Evolutionary conservation across 2,888 invertebrate genomes (phyloP), one percentile per base, ranked within the genome.

Genomic region (Sinotaia quadrata): DNA sequence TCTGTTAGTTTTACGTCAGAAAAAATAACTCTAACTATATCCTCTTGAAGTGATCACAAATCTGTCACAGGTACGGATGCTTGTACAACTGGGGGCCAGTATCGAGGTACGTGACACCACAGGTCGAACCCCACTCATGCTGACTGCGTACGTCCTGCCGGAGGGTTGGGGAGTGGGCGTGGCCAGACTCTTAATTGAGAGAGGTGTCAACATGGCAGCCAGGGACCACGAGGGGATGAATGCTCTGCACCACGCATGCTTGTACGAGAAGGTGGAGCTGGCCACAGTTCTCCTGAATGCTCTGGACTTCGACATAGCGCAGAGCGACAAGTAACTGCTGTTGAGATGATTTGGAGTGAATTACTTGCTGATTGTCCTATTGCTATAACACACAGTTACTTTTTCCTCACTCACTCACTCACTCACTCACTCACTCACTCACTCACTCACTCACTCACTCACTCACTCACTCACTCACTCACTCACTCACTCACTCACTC

Each of bases 241-340:
- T 58, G 85, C 84, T 12, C 75, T 87, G 59, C 87, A 87, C 75
- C 81, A 86, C 70, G 85, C 87, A 4, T 84, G 84, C 68, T 80
- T 87, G 7, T 84, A 84, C 61, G 80, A 81, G 36, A 73, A 85
- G 7, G 47, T 75, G 18, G 75, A 78, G 24, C 73, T 87, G 59
- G 78, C 81, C 0, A 74, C 71, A 29, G 79, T 85, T 27, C 76
- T 83, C 36, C 78, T 86, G 10, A 77, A 77, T 49, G 86, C 87
- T 7, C 78, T 83, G n/a, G 87, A 87, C 72, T 87, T 84, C 70
- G 79, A 85, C 71, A 67, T 87, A 10, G 79, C 80, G 57, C 80
- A 81, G 57, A 70, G 70, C 2, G 87, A 87, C 70, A 78, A 73
- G 68, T 56, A 18, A n/a, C n/a, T n/a, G n/a, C n/a, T n/a, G n/a